Conservation (phyloP, 1,140 invertebrate genomes). For the Neodiprion fabricii region DNA sequence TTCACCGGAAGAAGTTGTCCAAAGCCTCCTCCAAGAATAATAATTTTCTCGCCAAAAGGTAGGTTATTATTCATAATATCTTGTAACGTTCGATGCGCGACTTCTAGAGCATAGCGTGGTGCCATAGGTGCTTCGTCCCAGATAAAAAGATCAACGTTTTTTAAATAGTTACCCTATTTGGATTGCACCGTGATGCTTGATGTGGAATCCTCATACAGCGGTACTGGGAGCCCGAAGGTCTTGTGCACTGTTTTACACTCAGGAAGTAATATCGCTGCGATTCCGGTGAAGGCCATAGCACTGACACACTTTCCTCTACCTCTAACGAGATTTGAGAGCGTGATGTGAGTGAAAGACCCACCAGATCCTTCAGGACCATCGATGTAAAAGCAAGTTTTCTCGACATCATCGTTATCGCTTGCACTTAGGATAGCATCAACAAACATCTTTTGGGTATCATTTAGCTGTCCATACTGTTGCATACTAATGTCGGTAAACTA, state of each 20-base stretch:
- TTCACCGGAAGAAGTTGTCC: constrained; percentile 34
- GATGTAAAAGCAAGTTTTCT: neutral
- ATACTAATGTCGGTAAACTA: constrained; percentile 16
- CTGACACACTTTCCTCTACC: constrained; percentile 23
- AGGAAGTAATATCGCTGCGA: constrained; percentile 27
- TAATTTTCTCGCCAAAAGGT: constrained; percentile 38
- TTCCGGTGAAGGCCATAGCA: constrained; percentile 13
- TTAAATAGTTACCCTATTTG: constrained; percentile 21
- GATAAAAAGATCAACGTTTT: constrained; percentile 16
- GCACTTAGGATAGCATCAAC: constrained; percentile 21
- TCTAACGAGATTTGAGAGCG: constrained; percentile 22
- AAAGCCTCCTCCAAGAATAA: constrained; percentile 40
- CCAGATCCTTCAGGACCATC: too few species aligned
- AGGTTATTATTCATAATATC: constrained; percentile 29
- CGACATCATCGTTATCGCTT: neutral
- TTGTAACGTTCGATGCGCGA: constrained; percentile 30
- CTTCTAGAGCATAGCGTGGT: constrained; percentile 32
- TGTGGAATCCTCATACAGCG: constrained; percentile 15
- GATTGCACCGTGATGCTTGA: constrained; percentile 43
- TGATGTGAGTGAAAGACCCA: neutral
- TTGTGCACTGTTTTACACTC: constrained; percentile 30
- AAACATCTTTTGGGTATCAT: constrained; percentile 18
- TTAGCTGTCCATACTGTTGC: constrained; percentile 21
- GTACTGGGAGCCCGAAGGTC: neutral
- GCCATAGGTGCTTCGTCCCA: constrained; percentile 45